phyloP scores from a whole-genome alignment of 2,888 invertebrate genomes.

The Lepeophtheirus nordmannii region DNA sequence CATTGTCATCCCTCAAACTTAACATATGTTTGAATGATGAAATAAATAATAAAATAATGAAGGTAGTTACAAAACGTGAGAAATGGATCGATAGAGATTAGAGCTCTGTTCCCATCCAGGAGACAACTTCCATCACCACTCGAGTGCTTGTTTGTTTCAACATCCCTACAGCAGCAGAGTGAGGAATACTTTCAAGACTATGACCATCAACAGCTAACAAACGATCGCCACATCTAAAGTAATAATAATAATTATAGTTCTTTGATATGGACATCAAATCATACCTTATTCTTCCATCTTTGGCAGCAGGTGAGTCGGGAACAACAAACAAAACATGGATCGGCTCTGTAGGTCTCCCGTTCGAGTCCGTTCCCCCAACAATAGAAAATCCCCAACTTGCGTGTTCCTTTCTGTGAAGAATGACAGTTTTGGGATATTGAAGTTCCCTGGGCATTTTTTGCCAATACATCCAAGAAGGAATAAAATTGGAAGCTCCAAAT shows the following conservation, averaged over 20 bases:
- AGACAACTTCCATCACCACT: conserved; percentile 36
- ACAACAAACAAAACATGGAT: conserved; percentile 39
- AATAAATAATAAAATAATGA: not conserved
- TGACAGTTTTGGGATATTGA: conserved; percentile 35
- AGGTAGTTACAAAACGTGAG: not conserved
- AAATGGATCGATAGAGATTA: conserved; percentile 24
- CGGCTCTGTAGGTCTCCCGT: conserved; percentile 34
- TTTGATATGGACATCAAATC: not conserved
- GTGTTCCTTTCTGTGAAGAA: conserved; percentile 31
- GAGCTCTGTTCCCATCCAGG: conserved; percentile 37
- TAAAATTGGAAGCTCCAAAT: conserved; percentile 34
- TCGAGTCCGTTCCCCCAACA: conserved; percentile 37
- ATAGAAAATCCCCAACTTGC: conserved; percentile 38
- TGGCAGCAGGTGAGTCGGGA: conserved; percentile 36
- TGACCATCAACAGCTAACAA: conserved; percentile 37
- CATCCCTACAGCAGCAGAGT: conserved; percentile 36
- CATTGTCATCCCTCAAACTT: no score
- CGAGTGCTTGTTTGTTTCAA: conserved; percentile 35
- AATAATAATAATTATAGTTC: conserved; percentile 11
- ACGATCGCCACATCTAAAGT: conserved; percentile 37
- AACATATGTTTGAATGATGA: no score
- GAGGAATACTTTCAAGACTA: conserved; percentile 34
- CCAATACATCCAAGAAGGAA: conserved; percentile 40
- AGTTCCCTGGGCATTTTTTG: conserved; percentile 37
- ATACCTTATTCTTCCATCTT: conserved; percentile 28